Base-by-base conservation (phyloP, 2,797 vertebrate genomes). In the Macrochelys suwanniensis region DNA sequence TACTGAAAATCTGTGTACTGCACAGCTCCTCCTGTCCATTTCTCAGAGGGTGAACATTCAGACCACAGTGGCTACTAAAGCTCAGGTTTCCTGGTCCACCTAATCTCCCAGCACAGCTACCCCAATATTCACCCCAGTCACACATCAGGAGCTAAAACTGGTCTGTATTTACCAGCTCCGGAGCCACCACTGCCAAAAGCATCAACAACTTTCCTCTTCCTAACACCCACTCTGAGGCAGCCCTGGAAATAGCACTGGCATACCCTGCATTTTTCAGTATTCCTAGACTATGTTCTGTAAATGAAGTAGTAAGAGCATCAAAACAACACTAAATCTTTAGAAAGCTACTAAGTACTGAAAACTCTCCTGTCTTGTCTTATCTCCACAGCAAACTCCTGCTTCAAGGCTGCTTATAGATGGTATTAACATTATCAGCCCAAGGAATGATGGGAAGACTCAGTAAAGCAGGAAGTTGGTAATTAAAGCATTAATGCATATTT, bases 11-110 rank as follows among this genome's bases (percentile, higher is more conserved):
- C 37, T 42, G n/a, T n/a, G 19, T 42, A 71, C 17, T 37, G 49
- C 7, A 71, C 0, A n/a, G 0, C 81, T 16, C 25, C 28, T 31
- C n/a, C 17, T 4, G 12, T 5, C 42, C 3, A 3, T 89, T 82
- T 47, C 65, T 25, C 21, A 28, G 28, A 26, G 37, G 31, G 17
- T 3, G 57, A 0, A 0, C 37, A 51, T 51, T 84, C 11, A n/a
- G 86, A 42, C 31, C n/a, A 5, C 3, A 3, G 3, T 78, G 56
- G 33, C 61, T 8, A 1, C n/a, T 71, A 3, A 3, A 33, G 3
- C 31, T 65, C 3, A 12, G 42, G 28, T 3, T 86, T 82, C 59
- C n/a, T 74, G 4, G 15, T 74, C n/a, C 49, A 80, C 57, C 19
- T 10, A 26, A 5, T 12, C 6, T 53, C 26, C 33, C 7, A 61